Base-by-base conservation (phyloP, 92 coral and sea anemone species). In the Epizoanthus rinbou region DNA sequence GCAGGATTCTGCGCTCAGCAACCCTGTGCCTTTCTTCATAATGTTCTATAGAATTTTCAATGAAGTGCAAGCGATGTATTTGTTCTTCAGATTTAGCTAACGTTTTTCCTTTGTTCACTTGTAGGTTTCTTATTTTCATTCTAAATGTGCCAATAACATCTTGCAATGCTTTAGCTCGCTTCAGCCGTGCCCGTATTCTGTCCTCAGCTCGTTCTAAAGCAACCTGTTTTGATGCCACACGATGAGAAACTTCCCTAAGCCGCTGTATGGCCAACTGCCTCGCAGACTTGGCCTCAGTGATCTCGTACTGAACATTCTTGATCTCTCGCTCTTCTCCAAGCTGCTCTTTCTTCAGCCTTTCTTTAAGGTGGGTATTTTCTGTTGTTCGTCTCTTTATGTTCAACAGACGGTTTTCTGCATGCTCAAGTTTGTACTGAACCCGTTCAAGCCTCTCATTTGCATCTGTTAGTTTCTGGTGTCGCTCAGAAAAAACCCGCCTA, bases 1-100 rank as follows among this genome's bases (percentile, higher is more conserved):
- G 98, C 28, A 89, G 84, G 56, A 87, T 22, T 87, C 89, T 81
- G 22, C 88, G 82, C 83, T 93, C 94, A 8, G 99, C 97, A 43
- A 90, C 69, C 63, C 76, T 83, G 24, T 65, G 89, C 6, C 95
- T 82, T 43, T 87, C 93, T 16, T 84, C 81, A 60, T 80, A 62
- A 5, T 89, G 88, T 6, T 85, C 88, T 33, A 93, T 82, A 18
- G 85, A 82, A 58, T 93, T 88, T 62, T 91, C 91, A 10, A 93
- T 70, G 47, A 84, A 28, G 22, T 89, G 80, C 37, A 91, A 80
- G n/a, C 85, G 84, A 6, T 86, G 86, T 16, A 64, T 71, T 33
- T 91, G 88, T 4, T 91, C 81, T 57, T 89, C 91, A 4, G 80
- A 67, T 67, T 23, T 85, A 8, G 81, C 75, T 1, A 71, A n/a